Conservation (phyloP, 1,140 invertebrate species). For the Homalodisca vitripennis region DNA sequence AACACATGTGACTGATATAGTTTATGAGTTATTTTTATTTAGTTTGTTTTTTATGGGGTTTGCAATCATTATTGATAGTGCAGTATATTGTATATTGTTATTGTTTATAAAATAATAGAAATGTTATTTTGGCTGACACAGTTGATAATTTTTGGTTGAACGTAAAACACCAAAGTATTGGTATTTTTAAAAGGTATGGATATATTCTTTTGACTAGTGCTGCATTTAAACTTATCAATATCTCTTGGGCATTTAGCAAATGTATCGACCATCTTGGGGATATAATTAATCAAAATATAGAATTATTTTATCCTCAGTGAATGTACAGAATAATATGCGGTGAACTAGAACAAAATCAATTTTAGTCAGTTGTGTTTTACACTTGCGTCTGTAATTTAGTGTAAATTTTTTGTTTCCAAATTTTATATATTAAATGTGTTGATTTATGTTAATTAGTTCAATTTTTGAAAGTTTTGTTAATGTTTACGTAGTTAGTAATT, state of each 20-base stretch:
- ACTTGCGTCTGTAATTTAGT: conserved; percentile 5
- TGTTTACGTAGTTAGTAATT: too few relatives aligned
- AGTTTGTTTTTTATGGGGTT: conserved; percentile 35
- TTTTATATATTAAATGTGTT: conserved; percentile 7
- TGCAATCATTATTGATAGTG: conserved; percentile 34
- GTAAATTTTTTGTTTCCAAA: conserved; percentile 20
- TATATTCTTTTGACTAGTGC: conserved; percentile 8
- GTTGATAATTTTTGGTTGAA: conserved; percentile 25
- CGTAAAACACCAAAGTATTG: conserved; percentile 20
- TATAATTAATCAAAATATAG: conserved; percentile 11
- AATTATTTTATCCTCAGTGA: conserved; percentile 23
- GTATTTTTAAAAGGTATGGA: conserved; percentile 7
- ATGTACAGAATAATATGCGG: conserved; percentile 33
- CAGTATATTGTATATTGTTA: conserved; percentile 27
- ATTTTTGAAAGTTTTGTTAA: conserved; percentile 25
- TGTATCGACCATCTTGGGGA: conserved; percentile 14
- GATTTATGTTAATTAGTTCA: conserved; percentile 4
- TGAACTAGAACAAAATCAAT: conserved; percentile 17
- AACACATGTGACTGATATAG: conserved; percentile 35
- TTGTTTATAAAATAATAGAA: conserved; percentile 27
- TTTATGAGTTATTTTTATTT: conserved; percentile 34
- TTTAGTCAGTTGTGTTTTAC: background rate
- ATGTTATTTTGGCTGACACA: conserved; percentile 25
- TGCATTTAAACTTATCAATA: conserved; percentile 22
- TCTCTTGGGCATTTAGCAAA: conserved; percentile 22